phyloP scores from a whole-genome alignment of 2,888 invertebrate genomes.

The Sinodicranocentrus sp. region DNA sequence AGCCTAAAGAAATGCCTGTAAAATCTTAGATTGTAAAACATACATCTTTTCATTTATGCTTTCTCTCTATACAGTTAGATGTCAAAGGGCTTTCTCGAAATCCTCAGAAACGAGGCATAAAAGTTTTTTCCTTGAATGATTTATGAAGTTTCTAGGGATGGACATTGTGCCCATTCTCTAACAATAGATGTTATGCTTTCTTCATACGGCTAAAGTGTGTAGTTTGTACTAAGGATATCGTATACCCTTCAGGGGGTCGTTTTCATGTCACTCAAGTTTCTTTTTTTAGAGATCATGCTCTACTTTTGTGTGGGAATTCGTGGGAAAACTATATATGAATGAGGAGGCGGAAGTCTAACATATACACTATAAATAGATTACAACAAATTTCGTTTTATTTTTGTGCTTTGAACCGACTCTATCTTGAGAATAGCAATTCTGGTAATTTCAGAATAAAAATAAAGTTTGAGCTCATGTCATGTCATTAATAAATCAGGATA shows the following conservation, averaged over 20 bases:
- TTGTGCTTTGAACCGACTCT: slow-evolving; percentile 1
- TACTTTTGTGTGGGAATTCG: neutral
- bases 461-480: slow-evolving; percentile 1
- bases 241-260: neutral
- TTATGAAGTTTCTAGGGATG: neutral
- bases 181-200: slow-evolving; percentile 6
- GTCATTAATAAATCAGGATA: slow-evolving; percentile 10
- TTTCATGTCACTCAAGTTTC: slow-evolving; percentile 3
- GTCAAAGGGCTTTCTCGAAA: no score
- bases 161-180: neutral
- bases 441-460: no score
- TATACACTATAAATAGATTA: neutral
- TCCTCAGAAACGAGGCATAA: no score
- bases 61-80: no score
- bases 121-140: slow-evolving; percentile 1
- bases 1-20: no score
- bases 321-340: neutral
- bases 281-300: neutral
- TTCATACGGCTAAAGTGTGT: no score
- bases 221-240: no score
- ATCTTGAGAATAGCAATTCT: neutral
- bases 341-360: neutral
- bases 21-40: no score
- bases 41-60: no score
- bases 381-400: neutral